Base-by-base conservation (phyloP, 2,113 vertebrate genomes). In the Campylorhamphus procurvoides region DNA sequence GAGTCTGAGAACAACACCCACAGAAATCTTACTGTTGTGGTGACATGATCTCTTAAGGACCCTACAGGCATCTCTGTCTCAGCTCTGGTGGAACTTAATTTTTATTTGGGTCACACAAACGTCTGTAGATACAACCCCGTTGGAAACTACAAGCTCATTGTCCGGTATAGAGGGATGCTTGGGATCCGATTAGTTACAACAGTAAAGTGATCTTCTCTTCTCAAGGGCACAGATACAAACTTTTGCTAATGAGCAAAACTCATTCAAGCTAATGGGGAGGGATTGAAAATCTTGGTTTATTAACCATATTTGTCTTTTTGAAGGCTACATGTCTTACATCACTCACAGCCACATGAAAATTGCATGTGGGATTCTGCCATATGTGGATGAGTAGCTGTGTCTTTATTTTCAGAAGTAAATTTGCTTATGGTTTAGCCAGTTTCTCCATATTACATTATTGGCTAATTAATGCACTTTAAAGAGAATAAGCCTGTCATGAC, bases 11-110 rank as follows among this genome's bases (percentile, higher is more conserved):
- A 94, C 92, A 94, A 37, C 83, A 89, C 60, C 79, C 79, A 93
- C 73, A 87, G 92, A 87, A 94, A 93, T 94, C 93, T 92, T 96
- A 92, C 92, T 96, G 91, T 62, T 93, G 76, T 94, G 94, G 88
- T 95, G 88, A 93, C 90, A 50, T 93, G 79, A 92, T 84, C 88
- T 96, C 80, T 80, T 89, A 59, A 80, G 92, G 76, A 93, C 76
- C 92, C 92, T 94, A 63, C 76, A 68, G 90, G 89, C 62, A 0
- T 92, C 80, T 94, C 63, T 84, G 83, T 78, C 68, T 94, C 76
- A 49, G 56, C 79, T 88, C 88, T 89, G 77, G 62, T 72, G 86
- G 90, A 84, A 69, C 37, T 93, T 93, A 92, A 93, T 94, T 96
- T 95, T 95, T 87, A 92, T 96, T 90, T 93, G 84, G 76, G 69